Evolutionary conservation across 2,888 invertebrate species (phyloP).

Genomic region (Hoplodrina blanda): DNA sequence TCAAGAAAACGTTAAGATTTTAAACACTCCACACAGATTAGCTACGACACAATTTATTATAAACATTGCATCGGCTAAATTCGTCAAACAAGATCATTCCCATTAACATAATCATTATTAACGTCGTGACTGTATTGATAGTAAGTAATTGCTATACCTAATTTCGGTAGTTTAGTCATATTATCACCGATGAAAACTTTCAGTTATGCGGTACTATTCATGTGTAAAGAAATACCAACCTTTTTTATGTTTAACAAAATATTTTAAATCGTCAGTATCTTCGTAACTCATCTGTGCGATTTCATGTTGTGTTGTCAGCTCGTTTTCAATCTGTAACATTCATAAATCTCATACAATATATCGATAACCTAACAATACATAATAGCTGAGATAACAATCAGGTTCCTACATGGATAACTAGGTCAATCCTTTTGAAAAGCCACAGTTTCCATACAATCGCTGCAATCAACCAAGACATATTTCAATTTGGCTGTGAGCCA

Average conservation of each 20-base stretch:
- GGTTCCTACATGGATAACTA: constrained; percentile 77
- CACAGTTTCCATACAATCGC: constrained; percentile 76
- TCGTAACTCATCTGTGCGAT: constrained; percentile 58
- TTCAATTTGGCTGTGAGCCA: constrained; percentile 83
- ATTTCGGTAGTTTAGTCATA: neutral
- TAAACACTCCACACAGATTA: neutral
- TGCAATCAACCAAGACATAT: constrained; percentile 81
- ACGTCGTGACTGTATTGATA: neutral
- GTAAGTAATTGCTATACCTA: neutral
- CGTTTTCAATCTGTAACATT: constrained; percentile 72
- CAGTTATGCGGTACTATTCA: neutral
- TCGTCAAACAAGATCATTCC: neutral
- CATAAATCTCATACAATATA: constrained; percentile 69
- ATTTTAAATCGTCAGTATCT: constrained; percentile 42
- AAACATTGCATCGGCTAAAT: no score
- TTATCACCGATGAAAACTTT: neutral
- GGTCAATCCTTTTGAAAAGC: constrained; percentile 83
- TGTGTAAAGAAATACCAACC: constrained; percentile 42
- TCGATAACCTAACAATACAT: constrained; percentile 73
- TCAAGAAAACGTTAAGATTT: neutral
- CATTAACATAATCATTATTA: neutral
- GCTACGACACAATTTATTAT: no score
- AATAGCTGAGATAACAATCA: constrained; percentile 76
- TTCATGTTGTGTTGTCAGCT: constrained; percentile 62
- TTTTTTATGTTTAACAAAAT: constrained; percentile 44